Evolutionary conservation across 2,797 vertebrate genomes (phyloP).

Genomic region (Myotis planiceps): DNA sequence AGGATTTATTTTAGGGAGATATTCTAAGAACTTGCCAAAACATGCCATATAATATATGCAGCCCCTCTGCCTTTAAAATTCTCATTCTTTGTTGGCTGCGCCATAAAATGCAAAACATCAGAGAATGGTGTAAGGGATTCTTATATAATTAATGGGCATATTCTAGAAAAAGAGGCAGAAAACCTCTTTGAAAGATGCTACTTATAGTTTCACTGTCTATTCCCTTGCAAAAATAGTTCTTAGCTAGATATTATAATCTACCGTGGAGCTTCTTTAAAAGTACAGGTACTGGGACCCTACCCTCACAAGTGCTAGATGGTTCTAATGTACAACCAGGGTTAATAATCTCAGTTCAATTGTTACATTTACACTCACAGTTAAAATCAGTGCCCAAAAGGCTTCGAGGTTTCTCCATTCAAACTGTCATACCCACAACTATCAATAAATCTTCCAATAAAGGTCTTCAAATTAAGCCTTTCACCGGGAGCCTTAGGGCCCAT

Average conservation of each 20-base stretch:
- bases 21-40: conserved; percentile 15
- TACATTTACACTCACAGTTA: not conserved
- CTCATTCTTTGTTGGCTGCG: not conserved
- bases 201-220: not conserved
- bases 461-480: not conserved
- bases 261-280: not conserved
- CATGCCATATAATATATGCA: conserved; percentile 38
- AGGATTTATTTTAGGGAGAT: conserved; percentile 39
- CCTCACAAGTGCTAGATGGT: not conserved
- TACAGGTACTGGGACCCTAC: not conserved
- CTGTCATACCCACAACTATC: not conserved
- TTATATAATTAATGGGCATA: not conserved
- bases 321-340: not conserved
- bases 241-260: not conserved
- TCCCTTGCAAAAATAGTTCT: not conserved
- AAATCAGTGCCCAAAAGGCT: not conserved
- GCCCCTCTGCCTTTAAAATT: conserved; percentile 25
- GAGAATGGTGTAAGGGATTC: not conserved
- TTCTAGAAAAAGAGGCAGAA: conserved; percentile 29
- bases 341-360: not conserved
- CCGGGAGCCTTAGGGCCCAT: not conserved
- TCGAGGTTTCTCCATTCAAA: not conserved
- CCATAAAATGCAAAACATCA: not conserved
- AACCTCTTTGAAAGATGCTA: not conserved
- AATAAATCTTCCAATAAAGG: not conserved